Percentiles rank a stretch among this genome's conserved stretches.
Evolutionary conservation across 2,797 vertebrate species (phyloP).

Genomic region (Melopsittacus undulatus): DNA sequence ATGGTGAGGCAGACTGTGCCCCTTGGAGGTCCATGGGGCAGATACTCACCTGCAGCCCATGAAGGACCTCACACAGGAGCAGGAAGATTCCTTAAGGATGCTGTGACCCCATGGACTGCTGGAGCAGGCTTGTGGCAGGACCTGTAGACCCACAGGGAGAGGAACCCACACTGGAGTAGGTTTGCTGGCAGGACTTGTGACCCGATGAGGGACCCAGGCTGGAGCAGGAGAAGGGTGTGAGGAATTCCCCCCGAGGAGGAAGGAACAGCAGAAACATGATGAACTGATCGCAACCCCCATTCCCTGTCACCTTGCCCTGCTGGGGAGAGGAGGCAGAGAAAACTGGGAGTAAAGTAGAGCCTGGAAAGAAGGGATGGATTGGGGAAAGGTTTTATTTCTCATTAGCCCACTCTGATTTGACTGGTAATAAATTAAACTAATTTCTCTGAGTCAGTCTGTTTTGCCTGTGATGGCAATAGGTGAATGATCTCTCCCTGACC

Average conservation of each 20-base stretch:
- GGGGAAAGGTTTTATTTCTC: background rate
- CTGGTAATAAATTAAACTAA: background rate
- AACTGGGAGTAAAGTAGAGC: background rate
- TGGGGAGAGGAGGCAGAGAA: background rate
- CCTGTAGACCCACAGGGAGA: fast-evolving
- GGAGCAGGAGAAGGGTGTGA: background rate
- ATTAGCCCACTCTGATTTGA: background rate
- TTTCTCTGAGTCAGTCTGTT: background rate
- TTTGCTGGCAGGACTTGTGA: background rate
- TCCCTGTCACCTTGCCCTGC: background rate
- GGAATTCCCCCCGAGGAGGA: background rate
- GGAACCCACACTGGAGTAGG: background rate
- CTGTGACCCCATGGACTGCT: no score
- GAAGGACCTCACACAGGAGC: background rate
- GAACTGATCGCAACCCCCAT: background rate
- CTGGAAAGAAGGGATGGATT: background rate
- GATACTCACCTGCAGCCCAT: background rate
- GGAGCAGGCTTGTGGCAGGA: background rate
- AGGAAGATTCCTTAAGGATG: background rate
- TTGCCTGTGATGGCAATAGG: background rate
- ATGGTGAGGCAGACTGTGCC: background rate
- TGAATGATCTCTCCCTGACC: background rate
- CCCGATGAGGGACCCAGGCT: background rate
- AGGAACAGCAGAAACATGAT: background rate
- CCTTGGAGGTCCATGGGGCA: background rate